A percentile compares a stretch with the other conserved stretches of the same genome.
These are phyloP conservation scores for Melieria crassipennis DNA, from an alignment of 2,888 invertebrate species.

Conservation along the genomic window DNA sequence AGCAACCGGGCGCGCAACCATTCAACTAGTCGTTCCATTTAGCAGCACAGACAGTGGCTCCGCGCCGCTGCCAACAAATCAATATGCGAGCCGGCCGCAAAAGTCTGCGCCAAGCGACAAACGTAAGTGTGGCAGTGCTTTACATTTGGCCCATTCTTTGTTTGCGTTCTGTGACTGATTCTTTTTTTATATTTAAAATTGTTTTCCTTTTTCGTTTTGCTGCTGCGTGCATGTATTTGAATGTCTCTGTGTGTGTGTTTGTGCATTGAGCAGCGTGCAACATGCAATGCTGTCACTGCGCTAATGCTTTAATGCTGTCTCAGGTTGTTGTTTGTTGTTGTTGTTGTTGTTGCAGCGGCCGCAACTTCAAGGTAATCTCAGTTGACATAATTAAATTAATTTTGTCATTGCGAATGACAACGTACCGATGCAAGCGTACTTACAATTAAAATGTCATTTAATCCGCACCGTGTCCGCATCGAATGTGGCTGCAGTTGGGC, in stretches of 20 bases:
- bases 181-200: not conserved
- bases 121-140: not conserved
- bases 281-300: constrained; percentile 20
- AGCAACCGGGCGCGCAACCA: constrained; percentile 16
- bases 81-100: not conserved
- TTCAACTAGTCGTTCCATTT: not conserved
- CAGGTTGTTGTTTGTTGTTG: constrained; percentile 23
- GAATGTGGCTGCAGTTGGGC: not conserved
- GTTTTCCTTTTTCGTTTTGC: not conserved
- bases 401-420: constrained; percentile 52
- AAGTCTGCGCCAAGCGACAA: not conserved
- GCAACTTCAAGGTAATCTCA: constrained; percentile 59
- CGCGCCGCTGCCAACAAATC: constrained; percentile 4
- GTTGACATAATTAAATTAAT: constrained; percentile 65
- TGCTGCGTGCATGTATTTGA: not conserved
- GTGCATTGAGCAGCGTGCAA: constrained; percentile 11
- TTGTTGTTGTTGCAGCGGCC: constrained; percentile 18
- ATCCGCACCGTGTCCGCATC: constrained; percentile 18
- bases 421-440: constrained; percentile 41
- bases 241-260: not conserved
- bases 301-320: constrained; percentile 23
- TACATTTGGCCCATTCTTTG: not conserved
- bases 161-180: not conserved
- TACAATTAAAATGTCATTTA: constrained; percentile 49
- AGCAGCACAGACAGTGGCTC: not conserved